A percentile compares a stretch with the other conserved stretches of the same genome.
phyloP scores from a whole-genome alignment of 2,888 invertebrate species.

The Chrysolina haemoptera region DNA sequence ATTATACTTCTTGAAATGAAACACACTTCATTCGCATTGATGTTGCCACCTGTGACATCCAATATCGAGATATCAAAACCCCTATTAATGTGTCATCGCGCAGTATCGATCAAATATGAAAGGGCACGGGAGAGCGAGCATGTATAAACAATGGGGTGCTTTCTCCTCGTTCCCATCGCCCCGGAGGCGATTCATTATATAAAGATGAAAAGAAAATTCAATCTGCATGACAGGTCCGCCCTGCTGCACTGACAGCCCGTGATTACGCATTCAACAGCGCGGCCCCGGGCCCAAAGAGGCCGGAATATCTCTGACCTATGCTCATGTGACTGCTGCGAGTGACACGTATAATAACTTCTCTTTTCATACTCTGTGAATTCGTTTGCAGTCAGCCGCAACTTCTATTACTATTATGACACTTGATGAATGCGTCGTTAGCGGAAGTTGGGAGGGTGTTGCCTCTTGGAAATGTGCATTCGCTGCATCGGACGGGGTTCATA shows the following conservation, averaged over 20 bases:
- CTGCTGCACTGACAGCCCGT: conserved; percentile 69
- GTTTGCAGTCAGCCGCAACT: conserved; percentile 37
- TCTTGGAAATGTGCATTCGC: conserved; percentile 15
- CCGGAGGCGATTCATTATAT: conserved; percentile 68
- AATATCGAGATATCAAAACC: neutral
- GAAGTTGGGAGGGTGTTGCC: neutral
- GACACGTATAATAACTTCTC: conserved; percentile 67
- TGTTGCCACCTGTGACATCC: conserved; percentile 1
- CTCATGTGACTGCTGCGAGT: conserved; percentile 66
- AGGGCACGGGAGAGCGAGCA: conserved; percentile 42
- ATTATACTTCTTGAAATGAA: too few relatives aligned
- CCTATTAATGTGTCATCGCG: neutral
- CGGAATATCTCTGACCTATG: conserved; percentile 57
- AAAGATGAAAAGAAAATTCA: conserved; percentile 71
- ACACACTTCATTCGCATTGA: too few relatives aligned
- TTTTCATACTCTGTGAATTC: conserved; percentile 54
- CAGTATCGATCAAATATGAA: conserved; percentile 38
- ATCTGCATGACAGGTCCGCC: conserved; percentile 69
- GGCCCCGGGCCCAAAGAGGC: conserved; percentile 63
- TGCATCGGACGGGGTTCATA: neutral
- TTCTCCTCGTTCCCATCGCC: conserved; percentile 55
- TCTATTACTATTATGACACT: conserved; percentile 39
- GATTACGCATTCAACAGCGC: conserved; percentile 69
- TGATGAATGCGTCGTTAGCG: conserved; percentile 28
- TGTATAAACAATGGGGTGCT: conserved; percentile 65